phyloP scores from a whole-genome alignment of 2,888 invertebrate genomes.

The Andrena praecox region DNA sequence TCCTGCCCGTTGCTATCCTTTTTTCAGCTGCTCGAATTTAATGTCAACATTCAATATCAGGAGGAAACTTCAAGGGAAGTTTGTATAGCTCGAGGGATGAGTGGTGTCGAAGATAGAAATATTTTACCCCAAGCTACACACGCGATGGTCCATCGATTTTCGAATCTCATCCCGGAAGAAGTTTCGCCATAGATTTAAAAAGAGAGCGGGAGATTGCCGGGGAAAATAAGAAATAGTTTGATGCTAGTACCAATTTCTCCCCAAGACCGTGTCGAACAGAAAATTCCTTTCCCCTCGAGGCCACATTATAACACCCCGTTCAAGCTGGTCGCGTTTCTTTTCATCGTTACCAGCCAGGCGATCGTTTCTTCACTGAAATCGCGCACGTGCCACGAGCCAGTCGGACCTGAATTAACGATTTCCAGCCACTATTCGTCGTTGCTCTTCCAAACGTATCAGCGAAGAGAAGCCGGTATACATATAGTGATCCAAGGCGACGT shows the following conservation, averaged over 20 bases:
- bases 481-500: conserved; percentile 5
- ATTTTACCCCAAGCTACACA: background rate
- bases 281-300: background rate
- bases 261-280: background rate
- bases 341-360: background rate
- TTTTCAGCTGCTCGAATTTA: conserved; percentile 9
- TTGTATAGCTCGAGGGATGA: background rate
- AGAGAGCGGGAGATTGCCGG: background rate
- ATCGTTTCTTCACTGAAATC: background rate
- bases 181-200: background rate
- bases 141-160: background rate
- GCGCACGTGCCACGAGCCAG: background rate
- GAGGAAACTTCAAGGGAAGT: background rate
- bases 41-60: background rate
- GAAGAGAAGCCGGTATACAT: background rate
- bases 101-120: background rate
- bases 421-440: background rate
- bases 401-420: conserved; percentile 28
- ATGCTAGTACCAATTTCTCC: background rate
- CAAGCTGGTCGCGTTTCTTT: background rate
- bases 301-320: background rate
- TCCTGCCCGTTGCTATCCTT: background rate
- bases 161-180: background rate
- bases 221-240: background rate
- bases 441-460: conserved; percentile 15